Base-by-base conservation (phyloP, 2,888 invertebrate genomes). In the Deilephila porcellus region DNA sequence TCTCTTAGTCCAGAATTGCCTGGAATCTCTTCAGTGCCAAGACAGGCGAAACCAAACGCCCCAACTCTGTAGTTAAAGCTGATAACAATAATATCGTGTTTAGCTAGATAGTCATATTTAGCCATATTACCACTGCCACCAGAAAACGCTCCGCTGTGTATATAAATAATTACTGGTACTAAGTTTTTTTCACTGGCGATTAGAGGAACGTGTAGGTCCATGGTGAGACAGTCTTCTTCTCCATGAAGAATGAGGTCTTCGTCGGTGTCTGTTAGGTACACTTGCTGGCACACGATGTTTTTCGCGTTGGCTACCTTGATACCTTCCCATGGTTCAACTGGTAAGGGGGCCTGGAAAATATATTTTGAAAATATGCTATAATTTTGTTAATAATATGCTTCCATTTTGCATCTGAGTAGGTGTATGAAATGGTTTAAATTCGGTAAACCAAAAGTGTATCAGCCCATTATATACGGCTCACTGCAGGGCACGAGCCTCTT, bases 1-100 rank as follows among this genome's bases (percentile, higher is more conserved):
- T 99, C 98, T 86, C 97, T 96, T 70, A 99, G 87, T 0, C 97
- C 99, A 77, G 97, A 96, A 88, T 99, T 99, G 0, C 98, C 98
- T 0, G 97, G 96, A 37, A 96, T 95, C 77, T 95, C 95, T 80
- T 93, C 89, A 56, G 92, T 95, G 3, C 96, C 96, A 70, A 96
- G 88, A 77, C 96, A 96, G 32, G 96, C 95, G 87, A 97, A 97
- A 20, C 97, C 97, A 79, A 97, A 95, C 8, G 97, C 96, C 78
- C 97, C 97, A 71, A 96, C 91, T 80, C 97, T 95, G 83, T 97
- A 97, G 83, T 96, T 97, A 52, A 97, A 95, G 34, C 96, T 96
- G 0, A 97, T 95, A 1, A 96, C 96, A 17, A 97, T 90, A 11
- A 97, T 86, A 20, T 96, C 96, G 86, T 96, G 96, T 70, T 96